Base-by-base conservation (phyloP, 2,888 invertebrate species). In the Lamproptera curius region DNA sequence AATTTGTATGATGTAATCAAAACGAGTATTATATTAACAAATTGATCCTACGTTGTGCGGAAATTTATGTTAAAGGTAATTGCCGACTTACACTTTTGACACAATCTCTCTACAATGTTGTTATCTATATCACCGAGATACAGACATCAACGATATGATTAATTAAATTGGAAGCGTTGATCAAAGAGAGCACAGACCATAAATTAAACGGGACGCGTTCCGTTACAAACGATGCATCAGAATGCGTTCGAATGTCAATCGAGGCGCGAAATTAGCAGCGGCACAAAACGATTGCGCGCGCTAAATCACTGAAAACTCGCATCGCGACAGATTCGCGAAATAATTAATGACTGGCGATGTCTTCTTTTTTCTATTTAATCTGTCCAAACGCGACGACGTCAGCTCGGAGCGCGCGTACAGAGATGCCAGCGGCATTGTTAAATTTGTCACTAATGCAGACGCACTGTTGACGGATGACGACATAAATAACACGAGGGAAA, bases 321-420 rank as follows among this genome's bases (percentile, higher is more conserved):
- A 58, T 64, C 68, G 67, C 70, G 82, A 81, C 84, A 79, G 79
- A 84, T 84, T 79, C 74, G 82, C 79, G n/a, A 72, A 76, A 70
- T 84, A 76, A 79, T 84, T 83, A 82, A 62, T 57, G 62, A 59
- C 26, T 5, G 9, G n/a, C n/a, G n/a, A n/a, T 50, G 48, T 68
- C 73, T 70, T 67, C 72, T 61, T 61, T 58, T 58, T 36, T 11
- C 28, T 48, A 59, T 63, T 60, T 61, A 62, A 61, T 60, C 58
- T 60, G 57, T 14, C 20, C 4, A 20, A 20, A 20, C 3, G n/a
- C n/a, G n/a, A n/a, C n/a, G n/a, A n/a, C n/a, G n/a, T n/a, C 17
- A n/a, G 60, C 53, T 56, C 56, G 56, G 55, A 51, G 61, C 58
- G 56, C 54, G 64, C 61, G 64, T 61, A 58, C 57, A 61, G 58